Conservation (phyloP, 2,888 invertebrate genomes). For the Apotomis capreana region DNA sequence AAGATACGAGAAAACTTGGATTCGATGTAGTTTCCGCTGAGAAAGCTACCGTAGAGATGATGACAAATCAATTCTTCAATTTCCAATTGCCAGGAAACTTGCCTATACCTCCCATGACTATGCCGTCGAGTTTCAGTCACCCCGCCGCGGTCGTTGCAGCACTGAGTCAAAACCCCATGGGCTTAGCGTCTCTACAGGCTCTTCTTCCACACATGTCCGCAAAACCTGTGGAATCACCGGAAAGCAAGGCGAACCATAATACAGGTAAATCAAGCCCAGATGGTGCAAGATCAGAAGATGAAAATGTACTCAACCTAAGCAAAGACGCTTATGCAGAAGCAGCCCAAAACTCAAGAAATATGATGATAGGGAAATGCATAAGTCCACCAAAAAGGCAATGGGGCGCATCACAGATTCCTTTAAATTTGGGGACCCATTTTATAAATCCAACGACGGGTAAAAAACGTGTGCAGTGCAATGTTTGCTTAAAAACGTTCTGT, state of each 20-base stretch:
- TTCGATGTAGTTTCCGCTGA: constrained; percentile 68
- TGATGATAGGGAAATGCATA: constrained; percentile 85
- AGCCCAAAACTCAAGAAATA: constrained; percentile 74
- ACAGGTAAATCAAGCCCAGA: constrained; percentile 63
- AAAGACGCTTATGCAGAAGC: constrained; percentile 74
- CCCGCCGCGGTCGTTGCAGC: constrained; percentile 87
- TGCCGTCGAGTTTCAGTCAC: constrained; percentile 82
- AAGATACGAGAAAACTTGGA: constrained; percentile 78
- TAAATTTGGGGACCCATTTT: constrained; percentile 93
- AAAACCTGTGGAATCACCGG: constrained; percentile 69
- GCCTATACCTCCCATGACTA: constrained; percentile 83
- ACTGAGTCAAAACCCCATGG: constrained; percentile 83
- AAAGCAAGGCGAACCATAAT: constrained; percentile 69
- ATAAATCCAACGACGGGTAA: constrained; percentile 97
- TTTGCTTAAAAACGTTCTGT: constrained; percentile 99
- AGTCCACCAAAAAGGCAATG: constrained; percentile 91
- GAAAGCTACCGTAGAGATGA: constrained; percentile 83
- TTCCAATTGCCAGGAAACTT: constrained; percentile 83
- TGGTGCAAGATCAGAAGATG: constrained; percentile 67
- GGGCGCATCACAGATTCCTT: constrained; percentile 89
- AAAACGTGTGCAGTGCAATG: constrained; percentile 98
- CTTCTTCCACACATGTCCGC: constrained; percentile 85
- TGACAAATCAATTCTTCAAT: constrained; percentile 86
- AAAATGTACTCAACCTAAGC: constrained; percentile 76
- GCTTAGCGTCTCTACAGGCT: constrained; percentile 85